Evolutionary conservation across 2,797 vertebrate genomes (phyloP).

Genomic region (Rhynchotus rufescens): DNA sequence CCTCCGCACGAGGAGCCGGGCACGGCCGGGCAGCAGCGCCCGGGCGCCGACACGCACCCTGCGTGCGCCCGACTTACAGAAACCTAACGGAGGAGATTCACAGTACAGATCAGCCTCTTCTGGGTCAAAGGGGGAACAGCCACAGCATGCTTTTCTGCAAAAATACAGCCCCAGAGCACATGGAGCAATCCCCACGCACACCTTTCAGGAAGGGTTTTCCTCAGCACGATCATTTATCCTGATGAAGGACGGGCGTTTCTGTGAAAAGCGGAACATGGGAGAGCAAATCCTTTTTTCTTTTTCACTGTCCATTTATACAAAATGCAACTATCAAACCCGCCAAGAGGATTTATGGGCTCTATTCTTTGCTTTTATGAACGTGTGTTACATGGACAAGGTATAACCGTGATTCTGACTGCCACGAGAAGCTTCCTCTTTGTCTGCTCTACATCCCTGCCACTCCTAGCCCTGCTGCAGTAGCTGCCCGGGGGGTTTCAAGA

Average conservation of each 20-base stretch:
- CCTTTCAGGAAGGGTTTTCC: neutral
- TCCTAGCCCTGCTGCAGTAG: fast-evolving
- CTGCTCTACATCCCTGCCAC: neutral
- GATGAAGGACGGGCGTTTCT: neutral
- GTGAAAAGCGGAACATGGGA: neutral
- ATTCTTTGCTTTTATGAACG: neutral
- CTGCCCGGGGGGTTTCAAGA: fast-evolving
- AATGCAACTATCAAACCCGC: neutral
- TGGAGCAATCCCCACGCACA: neutral
- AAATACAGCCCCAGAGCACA: neutral
- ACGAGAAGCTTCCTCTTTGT: neutral
- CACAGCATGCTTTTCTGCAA: neutral
- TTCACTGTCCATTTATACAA: neutral
- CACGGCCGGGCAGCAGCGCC: neutral
- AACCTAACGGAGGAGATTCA: neutral
- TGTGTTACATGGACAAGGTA: neutral
- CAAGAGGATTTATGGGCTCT: neutral
- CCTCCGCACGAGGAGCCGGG: too few species aligned
- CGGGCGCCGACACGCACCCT: fast-evolving
- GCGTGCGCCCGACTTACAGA: neutral
- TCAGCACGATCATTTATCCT: neutral
- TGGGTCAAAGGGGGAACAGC: neutral
- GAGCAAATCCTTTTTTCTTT: neutral
- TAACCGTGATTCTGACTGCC: neutral
- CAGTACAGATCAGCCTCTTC: neutral